Base-by-base conservation (phyloP, 1,140 invertebrate species). In the Ditylenchus dipsaci region DNA sequence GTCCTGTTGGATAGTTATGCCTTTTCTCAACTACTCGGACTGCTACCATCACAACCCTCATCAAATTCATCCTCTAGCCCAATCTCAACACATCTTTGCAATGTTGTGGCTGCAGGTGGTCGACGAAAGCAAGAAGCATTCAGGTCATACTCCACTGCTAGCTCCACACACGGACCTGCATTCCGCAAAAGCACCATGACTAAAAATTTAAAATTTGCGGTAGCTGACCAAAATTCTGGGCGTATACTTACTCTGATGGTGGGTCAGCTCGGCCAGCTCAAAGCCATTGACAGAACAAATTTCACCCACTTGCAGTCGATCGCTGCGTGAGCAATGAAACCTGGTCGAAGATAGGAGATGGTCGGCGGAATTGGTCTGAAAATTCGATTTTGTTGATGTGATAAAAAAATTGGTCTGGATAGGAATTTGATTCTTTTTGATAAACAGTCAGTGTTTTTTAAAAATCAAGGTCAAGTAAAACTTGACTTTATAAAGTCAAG, bases 121-220 rank as follows among this genome's bases (percentile, higher is more conserved):
- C 61, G 43, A 26, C 63, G 38, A 47, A 74, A 74, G 9, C 69
- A 43, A 30, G 88, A 88, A 27, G 83, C 83, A 77, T 90, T 90
- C 76, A 91, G 86, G 69, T 89, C 89, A 81, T 91, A 92, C 79
- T 91, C 90, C 63, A 92, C 87, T 85, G 91, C 90, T 38, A 92
- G 85, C 1, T 88, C 86, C 11, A 91, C 88, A 53, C 87, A 87
- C 62, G 88, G 88, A 58, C 88, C 88, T 8, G 89, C 88, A 84
- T 89, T 90, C 77, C 90, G 89, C 43, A 92, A 83, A 45, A 91
- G 83, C 68, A 87, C 88, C 33, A 38, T 38, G 33, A 38, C 33
- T 38, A 38, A 38, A 38, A 38, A n/a, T n/a, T 38, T 38, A 11
- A 38, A 38, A 5, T 3, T 38, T 3, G 33, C 33, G 33, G 11